Base-by-base conservation (phyloP, 1,140 invertebrate species). In the Lepidurus couesii region DNA sequence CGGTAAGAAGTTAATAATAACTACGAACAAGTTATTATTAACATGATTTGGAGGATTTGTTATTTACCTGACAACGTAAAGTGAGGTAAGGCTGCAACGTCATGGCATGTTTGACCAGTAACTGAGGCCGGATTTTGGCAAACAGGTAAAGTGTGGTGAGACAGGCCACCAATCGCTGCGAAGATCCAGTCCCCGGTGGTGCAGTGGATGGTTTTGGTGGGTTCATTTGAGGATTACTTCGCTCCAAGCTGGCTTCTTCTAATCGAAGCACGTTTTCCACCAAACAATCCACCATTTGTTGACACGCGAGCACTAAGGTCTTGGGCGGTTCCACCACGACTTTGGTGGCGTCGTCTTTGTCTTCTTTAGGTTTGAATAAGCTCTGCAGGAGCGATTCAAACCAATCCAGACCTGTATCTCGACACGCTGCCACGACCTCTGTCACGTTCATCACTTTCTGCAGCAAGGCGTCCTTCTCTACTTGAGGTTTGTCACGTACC, bases 41-140 rank as follows among this genome's bases (percentile, higher is more conserved):
- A 34, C 34, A 34, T 34, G 45, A 11, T 11, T n/a, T 65, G 16
- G 8, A 21, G 8, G 13, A 21, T 4, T 65, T 65, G 21, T 0
- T 13, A 65, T 81, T 83, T 82, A 87, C 86, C 85, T 87, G 89
- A 83, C 94, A 97, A 85, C 95, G 96, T 80, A 98, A 90, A 85
- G 95, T 95, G 45, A 99, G 87, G 87, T 99, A 99, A 34, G 97
- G 97, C 84, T 99, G 95, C 73, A 99, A 87, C 4, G 96, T 98
- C 79, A 93, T 94, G 6, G 95, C 95, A 86, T 99, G 97, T 82
- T 93, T 90, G 7, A 99, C 92, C 81, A 99, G 86, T 21, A 99
- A 88, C 82, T 97, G 94, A 7, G 98, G 96, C 82, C 96, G 89
- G 81, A 98, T 98, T 88, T 98, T 98, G 11, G 96, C 95, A 86